Conservation (phyloP, 2,888 invertebrate genomes). For the Deilephila elpenor region DNA sequence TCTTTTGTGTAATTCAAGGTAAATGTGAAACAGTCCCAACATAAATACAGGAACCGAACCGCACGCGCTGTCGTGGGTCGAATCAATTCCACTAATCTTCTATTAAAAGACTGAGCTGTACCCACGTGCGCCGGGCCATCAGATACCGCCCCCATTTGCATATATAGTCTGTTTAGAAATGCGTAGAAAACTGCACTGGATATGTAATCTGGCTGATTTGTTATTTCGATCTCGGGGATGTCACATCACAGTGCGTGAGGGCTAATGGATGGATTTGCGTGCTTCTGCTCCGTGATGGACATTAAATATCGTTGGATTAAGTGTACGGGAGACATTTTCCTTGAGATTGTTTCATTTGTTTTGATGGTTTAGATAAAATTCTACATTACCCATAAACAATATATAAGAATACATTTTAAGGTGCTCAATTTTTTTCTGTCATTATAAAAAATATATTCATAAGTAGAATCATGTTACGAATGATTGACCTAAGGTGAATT, state of each 20-base stretch:
- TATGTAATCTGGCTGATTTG: slow-evolving; percentile 37
- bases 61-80: slow-evolving; percentile 72
- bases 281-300: slow-evolving; percentile 21
- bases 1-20: not conserved
- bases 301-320: slow-evolving; percentile 48
- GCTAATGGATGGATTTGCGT: slow-evolving; percentile 23
- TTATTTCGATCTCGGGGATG: slow-evolving; percentile 24
- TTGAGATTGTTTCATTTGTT: not conserved
- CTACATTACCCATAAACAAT: not conserved
- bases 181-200: slow-evolving; percentile 47
- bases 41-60: slow-evolving; percentile 62
- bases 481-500: no score
- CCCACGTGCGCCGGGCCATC: slow-evolving; percentile 73
- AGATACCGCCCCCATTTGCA: slow-evolving; percentile 74
- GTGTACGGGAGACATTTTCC: slow-evolving; percentile 50
- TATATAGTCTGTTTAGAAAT: slow-evolving; percentile 78
- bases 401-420: no score
- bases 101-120: slow-evolving; percentile 72
- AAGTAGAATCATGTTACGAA: no score
- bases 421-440: no score
- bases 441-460: no score
- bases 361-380: not conserved
- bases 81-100: slow-evolving; percentile 73
- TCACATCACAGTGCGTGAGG: slow-evolving; percentile 2
- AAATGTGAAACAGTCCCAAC: slow-evolving; percentile 42